Evolutionary conservation across 2,888 invertebrate species (phyloP).

Genomic region (Stenchaetothrips biformis): DNA sequence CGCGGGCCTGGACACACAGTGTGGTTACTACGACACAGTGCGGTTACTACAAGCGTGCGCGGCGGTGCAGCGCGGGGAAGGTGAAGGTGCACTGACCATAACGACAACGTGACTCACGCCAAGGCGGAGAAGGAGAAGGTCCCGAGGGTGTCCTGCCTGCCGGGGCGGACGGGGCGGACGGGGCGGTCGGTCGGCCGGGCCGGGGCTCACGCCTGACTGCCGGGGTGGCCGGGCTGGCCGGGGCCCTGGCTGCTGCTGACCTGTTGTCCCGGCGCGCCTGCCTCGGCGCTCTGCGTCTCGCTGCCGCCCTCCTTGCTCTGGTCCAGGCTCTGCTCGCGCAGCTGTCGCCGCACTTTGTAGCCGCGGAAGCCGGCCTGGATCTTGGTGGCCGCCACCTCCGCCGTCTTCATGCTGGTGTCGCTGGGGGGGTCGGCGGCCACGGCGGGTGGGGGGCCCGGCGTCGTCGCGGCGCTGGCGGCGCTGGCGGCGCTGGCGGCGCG

Average conservation of each 20-base stretch:
- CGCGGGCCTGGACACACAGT: too few species aligned
- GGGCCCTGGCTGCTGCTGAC: background rate
- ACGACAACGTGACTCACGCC: slow-evolving; percentile 12
- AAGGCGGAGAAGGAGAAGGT: too few species aligned
- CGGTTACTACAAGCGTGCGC: too few species aligned
- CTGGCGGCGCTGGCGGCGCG: background rate
- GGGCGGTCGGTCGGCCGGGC: background rate
- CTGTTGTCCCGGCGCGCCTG: background rate
- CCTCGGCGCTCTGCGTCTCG: background rate
- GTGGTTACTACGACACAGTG: too few species aligned
- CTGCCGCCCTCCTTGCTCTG: background rate
- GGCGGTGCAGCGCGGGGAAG: background rate
- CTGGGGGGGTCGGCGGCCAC: slow-evolving; percentile 30
- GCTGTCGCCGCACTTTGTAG: slow-evolving; percentile 44
- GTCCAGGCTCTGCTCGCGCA: slow-evolving; percentile 28
- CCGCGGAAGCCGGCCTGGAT: slow-evolving; percentile 56
- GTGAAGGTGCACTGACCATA: slow-evolving; percentile 1
- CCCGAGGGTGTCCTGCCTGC: too few species aligned
- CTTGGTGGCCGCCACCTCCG: slow-evolving; percentile 49
- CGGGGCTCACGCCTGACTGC: background rate
- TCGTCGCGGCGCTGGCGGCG: slow-evolving; percentile 1
- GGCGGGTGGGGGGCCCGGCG: background rate
- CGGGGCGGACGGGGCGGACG: background rate
- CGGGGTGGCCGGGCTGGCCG: background rate
- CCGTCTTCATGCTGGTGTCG: slow-evolving; percentile 32